Conservation (phyloP, 2,113 vertebrate genomes). For the Nothobranchius furzeri region DNA sequence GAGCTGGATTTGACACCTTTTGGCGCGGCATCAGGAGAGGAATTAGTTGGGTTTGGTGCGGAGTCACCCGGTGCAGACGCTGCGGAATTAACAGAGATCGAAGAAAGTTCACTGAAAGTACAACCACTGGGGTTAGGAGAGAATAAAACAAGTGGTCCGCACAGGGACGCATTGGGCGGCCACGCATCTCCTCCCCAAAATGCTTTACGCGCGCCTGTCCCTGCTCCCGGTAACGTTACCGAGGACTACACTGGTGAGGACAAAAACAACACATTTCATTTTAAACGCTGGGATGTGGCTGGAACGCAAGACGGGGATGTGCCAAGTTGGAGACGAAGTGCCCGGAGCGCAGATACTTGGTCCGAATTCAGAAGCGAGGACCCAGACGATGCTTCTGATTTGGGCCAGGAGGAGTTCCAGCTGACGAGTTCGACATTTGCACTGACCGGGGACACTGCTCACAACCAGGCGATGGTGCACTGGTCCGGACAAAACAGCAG, state of each 20-base stretch:
- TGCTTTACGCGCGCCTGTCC: constrained; percentile 1
- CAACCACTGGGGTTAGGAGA: background rate
- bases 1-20: constrained; percentile 45
- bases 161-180: constrained; percentile 20
- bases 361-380: constrained; percentile 52
- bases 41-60: constrained; percentile 48
- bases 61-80: constrained; percentile 10
- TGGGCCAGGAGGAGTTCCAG: constrained; percentile 80
- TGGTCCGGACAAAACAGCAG: constrained; percentile 93
- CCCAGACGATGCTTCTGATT: constrained; percentile 70
- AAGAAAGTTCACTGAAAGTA: constrained; percentile 66
- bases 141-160: constrained; percentile 20
- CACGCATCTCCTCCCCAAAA: constrained; percentile 5
- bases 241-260: constrained; percentile 9
- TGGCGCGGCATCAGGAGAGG: constrained; percentile 41
- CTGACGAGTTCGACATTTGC: constrained; percentile 86
- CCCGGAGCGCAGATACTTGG: constrained; percentile 72
- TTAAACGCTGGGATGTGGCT: constrained; percentile 7
- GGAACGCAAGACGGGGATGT: constrained; percentile 23
- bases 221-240: background rate
- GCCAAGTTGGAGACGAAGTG: constrained; percentile 38
- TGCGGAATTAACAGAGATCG: constrained; percentile 39
- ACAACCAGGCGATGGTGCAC: constrained; percentile 84
- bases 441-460: constrained; percentile 84
- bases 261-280: background rate